Evolutionary conservation across 2,113 vertebrate species (phyloP).

Genomic region (Corythornis cristatus): DNA sequence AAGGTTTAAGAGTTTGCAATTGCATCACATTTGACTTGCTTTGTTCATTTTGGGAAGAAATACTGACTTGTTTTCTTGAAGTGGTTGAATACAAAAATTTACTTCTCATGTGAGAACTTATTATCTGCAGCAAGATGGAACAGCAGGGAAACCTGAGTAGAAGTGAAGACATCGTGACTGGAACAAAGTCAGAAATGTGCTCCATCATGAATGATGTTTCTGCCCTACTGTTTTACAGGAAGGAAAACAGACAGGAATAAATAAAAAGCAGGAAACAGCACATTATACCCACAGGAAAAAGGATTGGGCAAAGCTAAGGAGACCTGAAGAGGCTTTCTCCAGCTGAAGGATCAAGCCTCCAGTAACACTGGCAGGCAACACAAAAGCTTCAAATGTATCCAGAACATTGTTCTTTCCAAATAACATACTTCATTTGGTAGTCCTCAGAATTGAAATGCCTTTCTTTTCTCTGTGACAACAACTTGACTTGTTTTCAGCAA

Average conservation of each 20-base stretch:
- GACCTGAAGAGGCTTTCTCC: not conserved
- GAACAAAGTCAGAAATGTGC: not conserved
- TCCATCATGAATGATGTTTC: not conserved
- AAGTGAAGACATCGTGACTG: not conserved
- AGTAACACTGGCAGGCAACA: conserved; percentile 21
- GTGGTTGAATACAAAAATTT: not conserved
- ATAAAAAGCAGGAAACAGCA: not conserved
- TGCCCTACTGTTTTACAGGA: not conserved
- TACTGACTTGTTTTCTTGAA: not conserved
- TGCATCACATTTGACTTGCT: not conserved
- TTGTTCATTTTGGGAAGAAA: not conserved
- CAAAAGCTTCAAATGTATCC: not conserved
- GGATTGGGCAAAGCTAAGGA: not conserved
- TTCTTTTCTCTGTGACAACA: not conserved
- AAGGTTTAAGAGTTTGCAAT: not conserved
- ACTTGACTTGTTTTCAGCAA: not conserved
- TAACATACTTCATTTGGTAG: conserved; percentile 22
- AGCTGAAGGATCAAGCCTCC: not conserved
- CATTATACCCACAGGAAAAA: not conserved
- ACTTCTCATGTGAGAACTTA: not conserved
- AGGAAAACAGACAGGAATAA: not conserved
- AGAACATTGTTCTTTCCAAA: not conserved
- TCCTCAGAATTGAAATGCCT: conserved; percentile 63
- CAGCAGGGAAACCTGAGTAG: not conserved
- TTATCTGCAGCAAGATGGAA: not conserved